These are phyloP conservation scores for Hipparchia semele DNA, from an alignment of 2,888 invertebrate genomes.

Conservation along the genomic window DNA sequence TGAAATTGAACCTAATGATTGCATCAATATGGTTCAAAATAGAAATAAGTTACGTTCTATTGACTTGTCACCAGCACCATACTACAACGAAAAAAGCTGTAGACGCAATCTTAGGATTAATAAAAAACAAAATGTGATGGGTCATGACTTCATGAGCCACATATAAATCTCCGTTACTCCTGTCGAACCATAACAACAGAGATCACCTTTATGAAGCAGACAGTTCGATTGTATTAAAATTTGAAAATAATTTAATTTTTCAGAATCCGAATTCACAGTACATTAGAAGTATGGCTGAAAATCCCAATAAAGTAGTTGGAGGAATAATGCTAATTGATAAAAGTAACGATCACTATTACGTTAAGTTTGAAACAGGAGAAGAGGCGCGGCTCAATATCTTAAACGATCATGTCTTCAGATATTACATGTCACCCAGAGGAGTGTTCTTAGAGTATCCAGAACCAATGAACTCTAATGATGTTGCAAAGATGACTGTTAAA, in stretches of 20 bases:
- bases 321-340: constrained; percentile 57
- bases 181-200: no score
- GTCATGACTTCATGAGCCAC: no score
- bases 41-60: no score
- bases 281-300: constrained; percentile 6
- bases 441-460: constrained; percentile 65
- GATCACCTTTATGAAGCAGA: no score
- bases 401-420: constrained; percentile 70
- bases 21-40: no score
- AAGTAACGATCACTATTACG: constrained; percentile 53
- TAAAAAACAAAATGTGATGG: no score
- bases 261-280: background rate
- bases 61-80: no score
- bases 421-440: constrained; percentile 67
- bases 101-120: no score
- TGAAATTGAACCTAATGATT: no score
- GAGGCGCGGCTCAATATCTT: constrained; percentile 60
- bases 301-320: constrained; percentile 43
- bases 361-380: constrained; percentile 62
- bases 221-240: background rate
- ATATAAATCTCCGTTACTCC: no score
- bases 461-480: constrained; percentile 60
- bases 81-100: no score
- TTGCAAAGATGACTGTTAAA: constrained; percentile 65
- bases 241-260: background rate